A percentile compares a stretch with the other conserved stretches of the same genome.
Conservation (phyloP, 1,140 invertebrate genomes). For the Chelonus insularis region DNA sequence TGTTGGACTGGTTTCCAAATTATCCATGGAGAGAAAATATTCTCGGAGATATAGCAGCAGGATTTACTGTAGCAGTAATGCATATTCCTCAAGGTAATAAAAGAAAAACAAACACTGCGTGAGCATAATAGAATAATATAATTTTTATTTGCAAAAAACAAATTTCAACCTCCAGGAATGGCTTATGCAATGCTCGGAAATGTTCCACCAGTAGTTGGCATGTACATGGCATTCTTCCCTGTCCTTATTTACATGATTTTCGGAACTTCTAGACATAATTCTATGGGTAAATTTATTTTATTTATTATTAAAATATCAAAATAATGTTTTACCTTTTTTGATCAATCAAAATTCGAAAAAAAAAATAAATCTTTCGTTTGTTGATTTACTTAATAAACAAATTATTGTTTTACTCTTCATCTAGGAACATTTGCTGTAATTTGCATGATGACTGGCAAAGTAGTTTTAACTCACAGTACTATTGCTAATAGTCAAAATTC, state of each 20-base stretch:
- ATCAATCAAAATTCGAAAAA: no score
- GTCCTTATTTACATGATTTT: slow-evolving; percentile 87
- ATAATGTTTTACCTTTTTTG: neutral
- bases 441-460: slow-evolving; percentile 88
- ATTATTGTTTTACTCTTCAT: slow-evolving; percentile 20
- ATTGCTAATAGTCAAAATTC: slow-evolving; percentile 37
- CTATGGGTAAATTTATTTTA: slow-evolving; percentile 79
- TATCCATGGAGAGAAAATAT: slow-evolving; percentile 63
- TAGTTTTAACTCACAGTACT: slow-evolving; percentile 60
- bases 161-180: slow-evolving; percentile 71
- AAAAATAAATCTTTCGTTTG: no score
- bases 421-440: slow-evolving; percentile 81
- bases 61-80: slow-evolving; percentile 74
- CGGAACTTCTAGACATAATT: slow-evolving; percentile 89
- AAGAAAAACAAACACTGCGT: no score
- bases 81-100: slow-evolving; percentile 77
- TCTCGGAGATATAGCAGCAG: slow-evolving; percentile 64
- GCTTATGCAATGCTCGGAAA: slow-evolving; percentile 88
- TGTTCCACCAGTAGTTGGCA: slow-evolving; percentile 83
- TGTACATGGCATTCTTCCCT: slow-evolving; percentile 95
- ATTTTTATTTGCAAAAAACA: neutral
- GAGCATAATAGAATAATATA: no score
- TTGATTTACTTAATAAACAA: no score
- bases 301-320: no score
- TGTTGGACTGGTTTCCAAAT: slow-evolving; percentile 61